phyloP scores from a whole-genome alignment of 1,140 invertebrate genomes.

The Drosophila nebulosa region DNA sequence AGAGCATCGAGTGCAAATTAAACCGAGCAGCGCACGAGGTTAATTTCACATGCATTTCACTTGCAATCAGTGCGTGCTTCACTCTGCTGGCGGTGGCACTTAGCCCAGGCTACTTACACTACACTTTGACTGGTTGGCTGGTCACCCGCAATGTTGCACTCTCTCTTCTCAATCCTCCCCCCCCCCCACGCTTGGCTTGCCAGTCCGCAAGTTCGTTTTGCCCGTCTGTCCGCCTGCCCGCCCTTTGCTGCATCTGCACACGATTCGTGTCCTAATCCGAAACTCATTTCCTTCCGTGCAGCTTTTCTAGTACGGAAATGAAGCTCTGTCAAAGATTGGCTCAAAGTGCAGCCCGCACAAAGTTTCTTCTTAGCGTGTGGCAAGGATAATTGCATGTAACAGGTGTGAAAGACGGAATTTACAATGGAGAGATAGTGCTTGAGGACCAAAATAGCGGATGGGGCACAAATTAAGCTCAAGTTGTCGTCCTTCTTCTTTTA shows the following conservation, averaged over 20 bases:
- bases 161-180: background rate
- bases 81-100: slow-evolving; percentile 55
- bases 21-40: slow-evolving; percentile 70
- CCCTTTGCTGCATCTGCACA: slow-evolving; percentile 7
- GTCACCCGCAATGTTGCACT: slow-evolving; percentile 10
- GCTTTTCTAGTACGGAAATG: slow-evolving; percentile 48
- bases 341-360: slow-evolving; percentile 50
- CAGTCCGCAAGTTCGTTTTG: background rate
- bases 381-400: slow-evolving; percentile 75
- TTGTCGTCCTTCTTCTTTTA: slow-evolving; percentile 28
- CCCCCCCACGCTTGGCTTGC: background rate
- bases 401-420: slow-evolving; percentile 79
- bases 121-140: slow-evolving; percentile 45
- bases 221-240: background rate
- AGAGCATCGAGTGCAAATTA: slow-evolving; percentile 71
- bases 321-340: slow-evolving; percentile 47
- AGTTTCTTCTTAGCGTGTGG: slow-evolving; percentile 60
- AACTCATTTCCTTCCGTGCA: slow-evolving; percentile 70
- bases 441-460: slow-evolving; percentile 14
- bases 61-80: slow-evolving; percentile 73
- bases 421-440: slow-evolving; percentile 62
- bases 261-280: slow-evolving; percentile 69
- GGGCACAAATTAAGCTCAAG: slow-evolving; percentile 64
- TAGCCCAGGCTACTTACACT: slow-evolving; percentile 70
- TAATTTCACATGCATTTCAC: slow-evolving; percentile 77